Conservation (phyloP, 2,113 vertebrate genomes). For the Aplodontia rufa region DNA sequence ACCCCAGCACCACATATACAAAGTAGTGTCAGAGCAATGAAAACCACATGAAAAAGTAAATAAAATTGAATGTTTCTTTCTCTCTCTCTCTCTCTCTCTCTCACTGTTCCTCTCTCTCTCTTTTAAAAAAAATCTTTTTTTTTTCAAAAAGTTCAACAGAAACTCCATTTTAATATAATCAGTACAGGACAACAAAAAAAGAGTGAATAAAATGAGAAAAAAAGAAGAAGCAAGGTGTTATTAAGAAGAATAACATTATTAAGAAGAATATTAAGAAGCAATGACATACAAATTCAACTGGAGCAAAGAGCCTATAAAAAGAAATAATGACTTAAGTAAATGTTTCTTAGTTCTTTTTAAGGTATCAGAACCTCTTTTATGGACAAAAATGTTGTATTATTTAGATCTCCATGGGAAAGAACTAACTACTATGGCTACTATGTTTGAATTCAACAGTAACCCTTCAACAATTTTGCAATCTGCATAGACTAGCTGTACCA, state of each 20-base stretch:
- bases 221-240: not conserved
- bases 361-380: not conserved
- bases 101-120: too few relatives aligned
- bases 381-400: not conserved
- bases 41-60: too few relatives aligned
- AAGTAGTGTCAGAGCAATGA: too few relatives aligned
- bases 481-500: not conserved
- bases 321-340: not conserved
- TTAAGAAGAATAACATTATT: too few relatives aligned
- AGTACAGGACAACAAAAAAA: conserved; percentile 11
- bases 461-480: not conserved
- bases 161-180: too few relatives aligned
- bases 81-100: too few relatives aligned
- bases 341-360: conserved; percentile 28
- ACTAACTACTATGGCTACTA: not conserved
- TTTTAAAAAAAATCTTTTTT: too few relatives aligned
- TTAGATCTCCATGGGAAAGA: not conserved
- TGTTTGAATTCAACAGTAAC: not conserved
- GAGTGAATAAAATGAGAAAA: not conserved
- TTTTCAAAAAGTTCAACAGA: not conserved
- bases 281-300: not conserved
- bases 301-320: not conserved
- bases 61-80: too few relatives aligned
- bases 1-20: too few relatives aligned
- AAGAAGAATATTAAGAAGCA: not conserved